Evolutionary conservation across 2,888 invertebrate species (phyloP).

Genomic region (Mythimna lalbum): DNA sequence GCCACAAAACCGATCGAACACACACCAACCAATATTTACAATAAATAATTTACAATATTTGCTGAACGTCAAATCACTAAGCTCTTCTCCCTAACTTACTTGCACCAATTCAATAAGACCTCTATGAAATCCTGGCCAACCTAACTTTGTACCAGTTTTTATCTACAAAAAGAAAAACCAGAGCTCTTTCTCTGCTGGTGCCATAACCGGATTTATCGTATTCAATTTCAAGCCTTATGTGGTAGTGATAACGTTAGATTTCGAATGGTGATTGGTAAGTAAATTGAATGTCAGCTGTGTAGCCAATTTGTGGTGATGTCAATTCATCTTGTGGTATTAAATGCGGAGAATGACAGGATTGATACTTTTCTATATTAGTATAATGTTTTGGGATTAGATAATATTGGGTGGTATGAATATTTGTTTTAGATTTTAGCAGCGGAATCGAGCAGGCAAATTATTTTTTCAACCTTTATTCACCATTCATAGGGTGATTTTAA

Average conservation of each 20-base stretch:
- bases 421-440: constrained; percentile 10
- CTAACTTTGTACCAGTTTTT: not conserved
- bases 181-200: constrained; percentile 56
- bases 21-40: constrained; percentile 57
- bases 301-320: constrained; percentile 83
- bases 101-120: constrained; percentile 61
- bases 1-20: constrained; percentile 47
- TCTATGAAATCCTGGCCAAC: constrained; percentile 3
- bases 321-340: constrained; percentile 84
- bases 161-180: not conserved
- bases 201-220: too few species aligned
- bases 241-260: constrained; percentile 46
- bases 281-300: constrained; percentile 72
- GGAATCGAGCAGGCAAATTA: not conserved
- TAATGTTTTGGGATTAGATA: constrained; percentile 65
- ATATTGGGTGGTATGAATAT: constrained; percentile 64
- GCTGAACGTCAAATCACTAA: constrained; percentile 70
- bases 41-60: constrained; percentile 79
- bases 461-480: not conserved
- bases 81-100: constrained; percentile 63
- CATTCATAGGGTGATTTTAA: not conserved
- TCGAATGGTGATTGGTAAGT: constrained; percentile 52
- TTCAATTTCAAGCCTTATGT: constrained; percentile 32
- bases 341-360: constrained; percentile 75
- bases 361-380: constrained; percentile 74